These are phyloP conservation scores for Popillia japonica DNA, from an alignment of 1,140 invertebrate genomes.

Conservation along the genomic window DNA sequence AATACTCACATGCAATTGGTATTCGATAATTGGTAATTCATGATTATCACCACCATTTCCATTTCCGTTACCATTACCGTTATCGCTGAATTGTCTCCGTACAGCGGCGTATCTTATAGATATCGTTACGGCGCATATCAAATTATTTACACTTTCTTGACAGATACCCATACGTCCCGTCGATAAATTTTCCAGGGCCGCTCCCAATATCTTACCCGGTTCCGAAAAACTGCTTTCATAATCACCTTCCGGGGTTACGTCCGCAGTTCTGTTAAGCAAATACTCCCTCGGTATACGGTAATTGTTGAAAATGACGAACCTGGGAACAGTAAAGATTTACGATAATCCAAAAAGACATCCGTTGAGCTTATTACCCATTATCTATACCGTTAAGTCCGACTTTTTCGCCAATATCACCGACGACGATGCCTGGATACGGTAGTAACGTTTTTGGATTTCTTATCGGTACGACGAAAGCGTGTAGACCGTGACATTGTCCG, in stretches of 20 bases:
- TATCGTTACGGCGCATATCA: constrained; percentile 81
- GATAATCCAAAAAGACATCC: background rate
- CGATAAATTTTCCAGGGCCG: constrained; percentile 86
- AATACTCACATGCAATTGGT: constrained; percentile 80
- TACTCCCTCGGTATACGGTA: constrained; percentile 85
- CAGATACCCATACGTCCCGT: constrained; percentile 80
- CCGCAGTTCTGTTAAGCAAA: constrained; percentile 88
- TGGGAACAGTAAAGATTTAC: constrained; percentile 56
- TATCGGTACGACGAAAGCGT: constrained; percentile 85
- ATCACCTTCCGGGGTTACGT: constrained; percentile 84
- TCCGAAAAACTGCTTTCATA: constrained; percentile 84
- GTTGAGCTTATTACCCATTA: constrained; percentile 72
- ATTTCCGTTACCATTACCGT: constrained; percentile 64
- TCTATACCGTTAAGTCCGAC: constrained; percentile 88
- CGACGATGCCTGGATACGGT: constrained; percentile 73
- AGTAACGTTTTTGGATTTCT: constrained; percentile 78
- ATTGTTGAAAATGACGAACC: constrained; percentile 88
- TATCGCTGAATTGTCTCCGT: constrained; percentile 86
- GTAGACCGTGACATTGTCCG: constrained; percentile 84
- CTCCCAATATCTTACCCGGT: constrained; percentile 79
- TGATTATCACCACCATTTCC: constrained; percentile 64
- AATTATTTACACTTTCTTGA: constrained; percentile 76
- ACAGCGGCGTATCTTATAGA: constrained; percentile 90
- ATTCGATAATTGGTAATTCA: constrained; percentile 76
- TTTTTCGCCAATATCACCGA: constrained; percentile 91